Base-by-base conservation (phyloP, 2,113 vertebrate genomes). In the Ivindomyrus marchei region DNA sequence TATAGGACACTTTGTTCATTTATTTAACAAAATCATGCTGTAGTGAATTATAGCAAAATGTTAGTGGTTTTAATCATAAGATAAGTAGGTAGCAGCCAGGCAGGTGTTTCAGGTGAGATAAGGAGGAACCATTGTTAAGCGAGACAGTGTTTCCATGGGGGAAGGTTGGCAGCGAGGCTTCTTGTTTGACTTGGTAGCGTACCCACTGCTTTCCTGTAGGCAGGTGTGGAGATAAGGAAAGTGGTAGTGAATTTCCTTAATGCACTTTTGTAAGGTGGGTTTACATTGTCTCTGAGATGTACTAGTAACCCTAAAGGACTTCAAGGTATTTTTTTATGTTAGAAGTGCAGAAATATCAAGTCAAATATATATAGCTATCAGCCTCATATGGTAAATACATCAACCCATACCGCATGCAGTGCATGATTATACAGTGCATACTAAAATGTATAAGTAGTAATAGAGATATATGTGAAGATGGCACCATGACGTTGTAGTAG, bases 31-130 rank as follows among this genome's bases (percentile, higher is more conserved):
- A 93, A 94, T 94, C 90, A 92, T 93, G 93, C 94, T 94, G 94
- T 90, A 91, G 92, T 91, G 92, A 95, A 95, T 95, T 94, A 95
- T 94, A 90, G 92, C 91, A 94, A 94, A 95, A 95, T 94, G 92
- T 92, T 93, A 95, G 92, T 93, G 94, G 94, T 94, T 94, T 94
- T 95, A 95, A 95, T 95, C 95, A 94, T 91, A 93, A 94, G 94
- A 95, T 95, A 95, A 95, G 95, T 95, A 94, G 94, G 93, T 93
- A 94, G 91, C 93, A 93, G 95, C 94, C 94, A 94, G 94, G 94
- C 95, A 96, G 95, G 95, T 96, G 95, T 95, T 95, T 93, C 94
- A 93, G 93, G 90, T 89, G 91, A 95, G 95, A 96, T 96, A 96
- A 95, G 94, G 91, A 50, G 92, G 92, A 94, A 91, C 92, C 93